Conservation (phyloP, 2,888 invertebrate genomes). For the Pseudococcus longispinus region DNA sequence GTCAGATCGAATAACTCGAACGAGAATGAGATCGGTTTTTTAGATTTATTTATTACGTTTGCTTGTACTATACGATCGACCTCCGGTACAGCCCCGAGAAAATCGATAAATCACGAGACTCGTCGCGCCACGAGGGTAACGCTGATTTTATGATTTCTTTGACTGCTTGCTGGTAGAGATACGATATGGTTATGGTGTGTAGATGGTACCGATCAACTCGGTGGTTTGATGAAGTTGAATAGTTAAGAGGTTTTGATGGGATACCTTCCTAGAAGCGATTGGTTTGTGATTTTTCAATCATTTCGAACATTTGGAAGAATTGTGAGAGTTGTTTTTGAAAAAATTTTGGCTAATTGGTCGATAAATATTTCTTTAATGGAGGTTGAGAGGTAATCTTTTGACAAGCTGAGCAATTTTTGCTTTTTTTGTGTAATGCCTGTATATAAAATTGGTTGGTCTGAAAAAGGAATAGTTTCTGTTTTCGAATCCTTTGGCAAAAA, state of each 20-base stretch:
- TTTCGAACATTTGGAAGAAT: background rate
- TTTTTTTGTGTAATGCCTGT: too few species aligned
- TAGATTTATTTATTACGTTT: background rate
- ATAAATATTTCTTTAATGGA: background rate
- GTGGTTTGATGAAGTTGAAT: background rate
- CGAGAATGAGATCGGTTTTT: background rate
- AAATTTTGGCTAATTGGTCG: background rate
- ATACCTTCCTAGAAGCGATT: background rate
- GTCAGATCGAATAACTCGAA: background rate
- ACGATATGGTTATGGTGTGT: background rate
- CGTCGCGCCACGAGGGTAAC: background rate
- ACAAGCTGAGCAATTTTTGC: too few species aligned
- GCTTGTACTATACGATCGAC: background rate
- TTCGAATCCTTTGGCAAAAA: too few species aligned
- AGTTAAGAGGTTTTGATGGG: too few species aligned
- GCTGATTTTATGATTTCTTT: background rate
- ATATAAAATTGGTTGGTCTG: too few species aligned
- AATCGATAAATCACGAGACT: background rate
- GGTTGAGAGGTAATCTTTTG: background rate
- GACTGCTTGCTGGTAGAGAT: background rate
- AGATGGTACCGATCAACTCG: background rate
- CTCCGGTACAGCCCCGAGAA: background rate
- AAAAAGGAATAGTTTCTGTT: too few species aligned
- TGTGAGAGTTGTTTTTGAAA: background rate
- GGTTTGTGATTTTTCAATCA: background rate